These are phyloP conservation scores for Mellivora capensis DNA, from an alignment of 2,113 vertebrate genomes.

Conservation along the genomic window DNA sequence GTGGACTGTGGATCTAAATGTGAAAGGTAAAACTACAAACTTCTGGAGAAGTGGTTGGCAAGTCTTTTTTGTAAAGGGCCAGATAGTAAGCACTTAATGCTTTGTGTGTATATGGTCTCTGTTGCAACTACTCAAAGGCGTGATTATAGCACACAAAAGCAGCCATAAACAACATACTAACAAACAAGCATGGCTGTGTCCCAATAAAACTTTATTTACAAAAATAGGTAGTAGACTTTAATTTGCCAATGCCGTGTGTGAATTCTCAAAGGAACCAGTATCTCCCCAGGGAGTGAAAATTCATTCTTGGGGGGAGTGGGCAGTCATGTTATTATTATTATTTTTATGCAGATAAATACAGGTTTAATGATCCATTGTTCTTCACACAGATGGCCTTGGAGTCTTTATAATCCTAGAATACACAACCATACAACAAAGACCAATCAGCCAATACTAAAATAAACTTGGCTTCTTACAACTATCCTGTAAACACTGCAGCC, in stretches of 20 bases:
- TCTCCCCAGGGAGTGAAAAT: not conserved
- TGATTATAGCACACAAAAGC: not conserved
- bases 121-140: not conserved
- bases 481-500: not conserved
- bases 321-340: not conserved
- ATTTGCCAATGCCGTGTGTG: not conserved
- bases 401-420: not conserved
- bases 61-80: not conserved
- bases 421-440: not conserved
- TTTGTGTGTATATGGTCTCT: not conserved
- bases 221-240: not conserved
- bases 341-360: not conserved
- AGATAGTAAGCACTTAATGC: not conserved
- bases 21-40: not conserved
- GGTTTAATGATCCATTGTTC: conserved; percentile 47
- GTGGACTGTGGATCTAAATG: not conserved
- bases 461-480: conserved; percentile 26
- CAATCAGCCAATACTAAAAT: not conserved
- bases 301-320: not conserved
- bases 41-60: not conserved
- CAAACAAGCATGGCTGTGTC: not conserved
- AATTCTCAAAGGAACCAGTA: not conserved
- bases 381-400: not conserved
- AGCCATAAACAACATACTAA: not conserved
- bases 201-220: not conserved